Conservation (phyloP, 2,113 vertebrate genomes). For the Pygoscelis antarcticus region DNA sequence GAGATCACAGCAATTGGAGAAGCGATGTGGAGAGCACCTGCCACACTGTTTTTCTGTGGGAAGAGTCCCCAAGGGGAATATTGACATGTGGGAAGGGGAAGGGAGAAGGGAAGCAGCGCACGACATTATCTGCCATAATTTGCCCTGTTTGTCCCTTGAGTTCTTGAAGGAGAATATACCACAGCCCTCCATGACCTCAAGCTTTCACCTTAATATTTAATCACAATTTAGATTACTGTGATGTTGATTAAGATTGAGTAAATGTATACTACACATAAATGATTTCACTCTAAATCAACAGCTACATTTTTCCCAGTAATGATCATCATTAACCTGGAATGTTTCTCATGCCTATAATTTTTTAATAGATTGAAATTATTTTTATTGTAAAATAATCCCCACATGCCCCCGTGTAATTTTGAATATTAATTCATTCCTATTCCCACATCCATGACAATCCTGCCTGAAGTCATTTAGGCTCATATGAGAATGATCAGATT, state of each 20-base stretch:
- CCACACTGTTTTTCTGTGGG: background rate
- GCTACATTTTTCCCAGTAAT: background rate
- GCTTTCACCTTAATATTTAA: slow-evolving; percentile 49
- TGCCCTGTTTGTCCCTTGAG: background rate
- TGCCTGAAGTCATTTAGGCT: background rate
- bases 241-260: slow-evolving; percentile 37
- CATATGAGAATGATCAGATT: background rate
- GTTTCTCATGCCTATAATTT: slow-evolving; percentile 4
- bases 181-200: background rate
- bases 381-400: slow-evolving; percentile 26
- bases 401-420: background rate
- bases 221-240: background rate
- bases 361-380: slow-evolving; percentile 42
- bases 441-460: background rate
- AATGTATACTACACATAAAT: slow-evolving; percentile 1
- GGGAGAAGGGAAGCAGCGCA: background rate
- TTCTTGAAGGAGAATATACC: background rate
- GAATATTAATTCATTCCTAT: slow-evolving; percentile 34
- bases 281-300: slow-evolving; percentile 3
- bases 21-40: background rate
- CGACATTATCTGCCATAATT: background rate
- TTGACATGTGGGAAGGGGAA: background rate
- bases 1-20: background rate
- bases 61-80: background rate
- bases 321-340: slow-evolving; percentile 1